These are phyloP conservation scores for Notarius lentiginosus DNA, from an alignment of 2,113 vertebrate genomes.

Conservation along the genomic window DNA sequence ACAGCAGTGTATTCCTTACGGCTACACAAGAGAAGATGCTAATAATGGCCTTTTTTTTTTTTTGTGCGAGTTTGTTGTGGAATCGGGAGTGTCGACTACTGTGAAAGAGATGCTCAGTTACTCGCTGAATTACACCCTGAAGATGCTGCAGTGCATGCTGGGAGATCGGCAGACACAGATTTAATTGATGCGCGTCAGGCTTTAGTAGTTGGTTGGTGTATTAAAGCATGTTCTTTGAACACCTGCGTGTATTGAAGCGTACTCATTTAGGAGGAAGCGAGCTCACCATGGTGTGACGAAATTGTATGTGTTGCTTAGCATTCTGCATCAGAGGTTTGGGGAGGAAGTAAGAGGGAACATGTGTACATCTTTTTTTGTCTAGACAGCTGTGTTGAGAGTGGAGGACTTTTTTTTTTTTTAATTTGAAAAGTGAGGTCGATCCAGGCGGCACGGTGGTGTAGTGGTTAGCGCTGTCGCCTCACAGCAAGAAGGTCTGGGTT, in stretches of 20 bases:
- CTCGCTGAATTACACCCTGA: neutral
- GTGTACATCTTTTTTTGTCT: slow-evolving; percentile 11
- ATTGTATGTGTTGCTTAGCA: slow-evolving; percentile 47
- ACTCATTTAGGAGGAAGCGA: neutral
- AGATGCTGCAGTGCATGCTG: slow-evolving; percentile 4
- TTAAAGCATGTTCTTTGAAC: neutral
- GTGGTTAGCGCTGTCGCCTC: too few species aligned
- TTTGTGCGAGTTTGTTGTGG: neutral
- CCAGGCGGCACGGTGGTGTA: too few species aligned
- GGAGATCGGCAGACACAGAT: neutral
- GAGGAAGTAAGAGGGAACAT: neutral
- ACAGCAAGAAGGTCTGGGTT: too few species aligned
- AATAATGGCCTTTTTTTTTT: neutral
- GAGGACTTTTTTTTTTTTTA: neutral
- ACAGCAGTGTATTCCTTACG: neutral
- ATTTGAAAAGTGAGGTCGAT: neutral
- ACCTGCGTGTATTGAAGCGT: neutral
- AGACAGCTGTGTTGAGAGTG: neutral
- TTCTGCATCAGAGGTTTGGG: slow-evolving; percentile 18
- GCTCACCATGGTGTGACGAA: neutral
- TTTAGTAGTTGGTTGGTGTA: neutral
- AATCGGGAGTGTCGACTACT: neutral
- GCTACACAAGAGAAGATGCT: neutral
- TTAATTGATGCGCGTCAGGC: neutral
- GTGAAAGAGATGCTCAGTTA: neutral